Base-by-base conservation (phyloP, 2,113 vertebrate genomes). In the Notarius lentiginosus region DNA sequence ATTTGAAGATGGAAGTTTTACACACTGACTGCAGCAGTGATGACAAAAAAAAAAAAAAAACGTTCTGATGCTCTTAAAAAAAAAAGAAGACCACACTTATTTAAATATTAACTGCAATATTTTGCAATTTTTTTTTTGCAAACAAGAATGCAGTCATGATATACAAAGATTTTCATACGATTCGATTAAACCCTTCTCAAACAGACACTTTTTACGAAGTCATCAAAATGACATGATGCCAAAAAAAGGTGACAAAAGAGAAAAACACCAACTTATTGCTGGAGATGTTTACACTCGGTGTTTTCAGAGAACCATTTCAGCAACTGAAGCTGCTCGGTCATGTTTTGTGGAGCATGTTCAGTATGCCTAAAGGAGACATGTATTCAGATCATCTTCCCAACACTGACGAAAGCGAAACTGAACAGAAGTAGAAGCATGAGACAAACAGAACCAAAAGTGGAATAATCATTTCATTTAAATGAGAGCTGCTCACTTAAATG, bases 381-480 rank as follows among this genome's bases (percentile, higher is more conserved):
- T 73, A 56, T n/a, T 51, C 76, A 72, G 51, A 75, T 79, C 11
- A 30, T 20, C 9, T 73, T 79, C 53, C 51, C 65, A 66, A 84
- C 88, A 68, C 27, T 49, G 82, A 84, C 77, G 56, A 85, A 87
- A 89, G 72, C 77, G 87, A 88, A 87, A 79, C 27, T 68, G 61
- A 88, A 90, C 53, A 88, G 11, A 89, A 92, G 88, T 89, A 58
- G 85, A 72, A 87, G 92, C 91, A 89, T 92, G 91, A 90, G 92
- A 94, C 93, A 90, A 90, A 94, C 90, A 82, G 68, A 91, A 93
- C 91, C 89, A 92, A 93, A 30, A 93, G 89, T 93, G 93, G 41
- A 92, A 92, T 89, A 93, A 89, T 41, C 4, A 4, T 91, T 94
- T 92, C 95, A 96, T 96, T 96, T 96, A 96, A 96, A 95, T 93